Base-by-base conservation (phyloP, 2,113 vertebrate species). In the Castor canadensis region DNA sequence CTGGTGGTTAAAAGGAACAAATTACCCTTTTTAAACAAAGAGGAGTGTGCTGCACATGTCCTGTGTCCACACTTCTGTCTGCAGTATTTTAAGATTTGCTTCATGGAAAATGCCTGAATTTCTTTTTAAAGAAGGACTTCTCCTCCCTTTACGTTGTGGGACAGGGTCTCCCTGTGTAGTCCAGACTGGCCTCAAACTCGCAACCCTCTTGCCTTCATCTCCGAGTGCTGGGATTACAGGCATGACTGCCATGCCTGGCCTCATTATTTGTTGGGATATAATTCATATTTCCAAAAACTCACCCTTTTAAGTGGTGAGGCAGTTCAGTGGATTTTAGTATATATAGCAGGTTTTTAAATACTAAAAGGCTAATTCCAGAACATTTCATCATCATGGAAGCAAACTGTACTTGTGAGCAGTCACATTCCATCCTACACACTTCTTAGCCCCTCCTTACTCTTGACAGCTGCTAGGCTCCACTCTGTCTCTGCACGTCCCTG, bases 331-430 rank as follows among this genome's bases (percentile, higher is more conserved):
- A 8, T 35, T 58, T 62, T 17, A 7, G 4, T 28, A 4, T 24
- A 3, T 32, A 60, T 16, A 60, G 5, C 10, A 8, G 3, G 32
- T 30, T 22, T 0, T 11, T 2, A 3, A 30, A 3, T 16, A 1
- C 5, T 16, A 24, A 9, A n/a, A 9, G 3, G 0, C 28, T 40
- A 30, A 24, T 32, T 38, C 19, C 28, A 58, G 38, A 52, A 19
- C 6, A 5, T n/a, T 9, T 67, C 20, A 11, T 22, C 35, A 24
- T 15, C 7, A 10, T 19, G 16, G 3, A 40, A 56, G 45, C 30
- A 58, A 35, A 15, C 9, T 4, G 0, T 5, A 4, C 12, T 10
- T 1, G 0, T 35, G 5, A 49, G 38, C 17, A 38, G 6, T 2
- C 26, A 19, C 32, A 4, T 35, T 16, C 69, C 9, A 24, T 1